These are phyloP conservation scores for Aegypius monachus DNA, from an alignment of 2,113 vertebrate genomes.

Conservation along the genomic window DNA sequence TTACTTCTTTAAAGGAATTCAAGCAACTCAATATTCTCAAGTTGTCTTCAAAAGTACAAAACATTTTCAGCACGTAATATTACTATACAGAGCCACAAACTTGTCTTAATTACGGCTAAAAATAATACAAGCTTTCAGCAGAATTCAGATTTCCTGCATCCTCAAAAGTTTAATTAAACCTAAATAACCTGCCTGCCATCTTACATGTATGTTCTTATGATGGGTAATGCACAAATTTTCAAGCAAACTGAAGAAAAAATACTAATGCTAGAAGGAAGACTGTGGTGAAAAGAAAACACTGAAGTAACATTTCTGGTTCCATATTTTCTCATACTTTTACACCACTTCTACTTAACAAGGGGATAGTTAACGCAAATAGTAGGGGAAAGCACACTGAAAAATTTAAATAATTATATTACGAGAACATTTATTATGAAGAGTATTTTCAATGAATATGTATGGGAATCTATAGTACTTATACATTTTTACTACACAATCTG, in stretches of 20 bases:
- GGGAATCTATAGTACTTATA: neutral
- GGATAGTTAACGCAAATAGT: neutral
- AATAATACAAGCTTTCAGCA: neutral
- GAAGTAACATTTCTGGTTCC: neutral
- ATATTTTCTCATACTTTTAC: neutral
- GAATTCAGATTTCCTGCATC: neutral
- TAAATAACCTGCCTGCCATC: neutral
- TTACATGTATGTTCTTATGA: neutral
- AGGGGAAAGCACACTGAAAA: neutral
- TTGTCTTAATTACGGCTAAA: neutral
- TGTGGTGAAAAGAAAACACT: neutral
- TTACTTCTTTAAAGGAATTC: neutral
- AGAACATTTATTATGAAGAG: neutral
- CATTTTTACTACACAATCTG: neutral
- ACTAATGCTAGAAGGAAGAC: neutral
- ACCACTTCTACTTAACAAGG: neutral
- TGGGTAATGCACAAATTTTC: neutral
- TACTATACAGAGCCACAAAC: neutral
- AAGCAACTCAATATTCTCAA: neutral
- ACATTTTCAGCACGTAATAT: neutral
- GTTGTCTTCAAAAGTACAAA: neutral
- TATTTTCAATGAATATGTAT: neutral
- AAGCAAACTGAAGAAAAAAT: neutral
- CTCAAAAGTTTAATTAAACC: neutral
- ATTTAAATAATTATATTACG: neutral